Evolutionary conservation across 2,888 invertebrate genomes (phyloP), one percentile per base, ranked within the genome.

Genomic region (Phrixothrix hirtus): DNA sequence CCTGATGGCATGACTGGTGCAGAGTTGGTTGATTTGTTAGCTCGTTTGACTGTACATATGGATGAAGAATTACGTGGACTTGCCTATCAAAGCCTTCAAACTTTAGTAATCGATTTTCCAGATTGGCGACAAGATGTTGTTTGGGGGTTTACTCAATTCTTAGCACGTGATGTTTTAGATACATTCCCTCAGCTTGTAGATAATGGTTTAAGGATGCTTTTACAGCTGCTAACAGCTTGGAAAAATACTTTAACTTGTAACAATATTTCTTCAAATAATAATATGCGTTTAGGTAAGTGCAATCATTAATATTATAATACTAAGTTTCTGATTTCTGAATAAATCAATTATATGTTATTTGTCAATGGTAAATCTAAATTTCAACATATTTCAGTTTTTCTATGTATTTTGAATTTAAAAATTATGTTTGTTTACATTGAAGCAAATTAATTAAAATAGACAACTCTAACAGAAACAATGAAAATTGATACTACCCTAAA

Each of bases 71-170:
- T 99, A 43, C 83, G 95, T 16, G 93, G 89, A 2, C 79, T 97
- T 43, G 94, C 96, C 0, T 95, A 92, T 77, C 95, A 96, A 75
- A 93, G 95, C 64, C 79, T 98, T 32, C 97, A 98, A 77, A 97
- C 95, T 35, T 81, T 99, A 16, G 92, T 98, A 15, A 85, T 92
- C 27, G 98, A 99, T 76, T 97, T 98, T 73, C 90, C 95, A 12
- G 94, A 95, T 68, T 99, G 98, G 98, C 81, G 98, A 62, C 95
- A 95, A 72, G 96, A 97, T 72, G 96, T 98, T 16, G 82, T 99
- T 36, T 85, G 85, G 78, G 93, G 95, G 2, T 94, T 96, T 75
- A 92, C 96, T 1, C 94, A 95, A 76, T 98, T 98, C 78, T 82
- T 97, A 29, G 89, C 92, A 30, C 87, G 92, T 68, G 97, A 97